phyloP scores from a whole-genome alignment of 2,797 vertebrate species.

The Bradypodion pumilum region DNA sequence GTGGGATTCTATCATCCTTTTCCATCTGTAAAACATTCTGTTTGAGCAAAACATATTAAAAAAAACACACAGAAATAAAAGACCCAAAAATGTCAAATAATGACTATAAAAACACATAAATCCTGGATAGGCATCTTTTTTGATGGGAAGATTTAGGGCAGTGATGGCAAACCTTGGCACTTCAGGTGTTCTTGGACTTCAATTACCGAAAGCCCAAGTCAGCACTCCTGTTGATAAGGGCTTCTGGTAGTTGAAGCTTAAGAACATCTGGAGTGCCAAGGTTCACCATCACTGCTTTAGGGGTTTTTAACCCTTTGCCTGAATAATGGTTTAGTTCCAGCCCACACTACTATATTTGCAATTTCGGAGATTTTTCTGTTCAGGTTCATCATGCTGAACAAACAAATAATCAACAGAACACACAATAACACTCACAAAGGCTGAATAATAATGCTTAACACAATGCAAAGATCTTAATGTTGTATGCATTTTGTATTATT shows the following conservation, averaged over 20 bases:
- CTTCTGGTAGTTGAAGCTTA: too few species aligned
- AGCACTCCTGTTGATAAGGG: too few species aligned
- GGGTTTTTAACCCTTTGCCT: not conserved
- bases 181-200: too few species aligned
- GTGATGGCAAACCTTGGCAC: too few species aligned
- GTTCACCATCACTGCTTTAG: too few species aligned
- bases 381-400: not conserved
- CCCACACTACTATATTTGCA: not conserved
- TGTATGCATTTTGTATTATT: not conserved
- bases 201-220: too few species aligned
- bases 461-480: not conserved
- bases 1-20: not conserved
- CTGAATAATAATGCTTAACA: not conserved
- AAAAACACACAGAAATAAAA: not conserved
- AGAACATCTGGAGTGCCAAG: too few species aligned
- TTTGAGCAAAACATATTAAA: not conserved
- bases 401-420: not conserved
- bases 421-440: not conserved
- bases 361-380: constrained; percentile 4
- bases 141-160: not conserved
- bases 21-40: not conserved
- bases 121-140: not conserved
- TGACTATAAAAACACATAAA: too few species aligned
- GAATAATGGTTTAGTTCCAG: too few species aligned
- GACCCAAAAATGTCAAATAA: not conserved